Evolutionary conservation across 2,888 invertebrate genomes (phyloP).

Genomic region (Uloborus plumipes): DNA sequence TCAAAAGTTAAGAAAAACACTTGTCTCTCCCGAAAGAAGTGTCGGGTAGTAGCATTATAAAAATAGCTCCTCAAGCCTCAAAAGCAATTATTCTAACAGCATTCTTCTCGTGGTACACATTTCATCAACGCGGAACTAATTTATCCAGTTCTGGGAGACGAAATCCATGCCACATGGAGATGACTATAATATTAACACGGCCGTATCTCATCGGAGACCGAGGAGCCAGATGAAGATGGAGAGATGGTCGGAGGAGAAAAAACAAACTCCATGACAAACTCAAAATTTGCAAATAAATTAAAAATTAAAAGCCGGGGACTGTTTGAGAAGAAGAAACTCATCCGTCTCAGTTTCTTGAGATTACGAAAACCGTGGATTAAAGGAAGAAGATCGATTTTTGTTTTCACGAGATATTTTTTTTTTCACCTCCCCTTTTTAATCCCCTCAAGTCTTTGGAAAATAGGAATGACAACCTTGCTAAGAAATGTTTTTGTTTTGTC

Average conservation of each 20-base stretch:
- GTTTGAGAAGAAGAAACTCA: conserved; percentile 37
- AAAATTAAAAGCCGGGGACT: conserved; percentile 60
- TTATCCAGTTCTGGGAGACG: conserved; percentile 45
- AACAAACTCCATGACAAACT: conserved; percentile 60
- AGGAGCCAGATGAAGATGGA: conserved; percentile 1
- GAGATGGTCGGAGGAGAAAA: conserved; percentile 29
- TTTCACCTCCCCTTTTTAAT: conserved; percentile 52
- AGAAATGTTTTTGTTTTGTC: conserved; percentile 47
- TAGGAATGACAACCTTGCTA: conserved; percentile 54
- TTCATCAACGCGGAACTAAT: conserved; percentile 53
- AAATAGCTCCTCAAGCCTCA: conserved; percentile 6
- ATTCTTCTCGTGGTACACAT: conserved; percentile 31
- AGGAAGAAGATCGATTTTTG: conserved; percentile 38
- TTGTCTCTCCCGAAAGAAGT: no score
- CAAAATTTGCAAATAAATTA: conserved; percentile 64
- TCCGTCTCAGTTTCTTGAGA: conserved; percentile 36
- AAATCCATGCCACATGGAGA: conserved; percentile 44
- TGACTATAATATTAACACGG: conserved; percentile 56
- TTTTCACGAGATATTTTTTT: conserved; percentile 26
- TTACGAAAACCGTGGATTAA: conserved; percentile 54
- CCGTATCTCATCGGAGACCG: conserved; percentile 19
- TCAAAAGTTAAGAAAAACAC: no score
- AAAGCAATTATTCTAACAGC: conserved; percentile 58
- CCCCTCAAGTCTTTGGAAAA: conserved; percentile 58
- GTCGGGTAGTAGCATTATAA: neutral